phyloP scores from a whole-genome alignment of 2,797 vertebrate species.

The Leptodactylus fallax region DNA sequence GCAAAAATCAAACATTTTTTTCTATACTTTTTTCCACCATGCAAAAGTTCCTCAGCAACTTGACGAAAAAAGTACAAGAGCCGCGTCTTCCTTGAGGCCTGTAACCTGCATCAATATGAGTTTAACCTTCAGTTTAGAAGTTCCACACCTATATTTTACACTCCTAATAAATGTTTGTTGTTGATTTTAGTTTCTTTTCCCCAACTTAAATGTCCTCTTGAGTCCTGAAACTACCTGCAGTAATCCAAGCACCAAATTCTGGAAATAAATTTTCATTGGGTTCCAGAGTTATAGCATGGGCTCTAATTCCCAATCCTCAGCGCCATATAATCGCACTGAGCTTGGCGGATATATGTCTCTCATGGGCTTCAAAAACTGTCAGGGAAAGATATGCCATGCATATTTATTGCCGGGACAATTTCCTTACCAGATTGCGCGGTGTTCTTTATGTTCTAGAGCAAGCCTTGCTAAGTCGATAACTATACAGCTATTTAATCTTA shows the following conservation, averaged over 20 bases:
- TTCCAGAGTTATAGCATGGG: slow-evolving; percentile 54
- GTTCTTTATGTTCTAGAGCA: slow-evolving; percentile 46
- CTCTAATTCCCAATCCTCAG: slow-evolving; percentile 58
- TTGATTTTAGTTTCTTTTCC: slow-evolving; percentile 58
- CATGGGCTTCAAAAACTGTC: slow-evolving; percentile 56
- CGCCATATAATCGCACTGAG: slow-evolving; percentile 55
- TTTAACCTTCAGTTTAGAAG: slow-evolving; percentile 57
- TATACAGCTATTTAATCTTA: slow-evolving; percentile 25
- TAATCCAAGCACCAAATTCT: slow-evolving; percentile 56
- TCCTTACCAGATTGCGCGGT: slow-evolving; percentile 48
- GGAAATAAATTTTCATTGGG: slow-evolving; percentile 61
- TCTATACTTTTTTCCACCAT: background rate
- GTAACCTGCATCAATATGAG: slow-evolving; percentile 23
- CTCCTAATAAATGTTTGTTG: slow-evolving; percentile 61
- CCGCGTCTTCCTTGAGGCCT: background rate
- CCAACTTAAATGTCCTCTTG: slow-evolving; percentile 61
- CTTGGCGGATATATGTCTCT: slow-evolving; percentile 49
- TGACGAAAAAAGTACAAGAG: background rate
- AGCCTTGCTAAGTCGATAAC: slow-evolving; percentile 24
- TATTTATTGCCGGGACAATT: slow-evolving; percentile 55
- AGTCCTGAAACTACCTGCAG: slow-evolving; percentile 55
- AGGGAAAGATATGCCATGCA: slow-evolving; percentile 51
- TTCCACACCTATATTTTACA: slow-evolving; percentile 48
- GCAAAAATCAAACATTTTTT: background rate
- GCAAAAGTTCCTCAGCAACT: background rate